phyloP scores from a whole-genome alignment of 2,797 vertebrate species.

The Sebastes hubbsi region DNA sequence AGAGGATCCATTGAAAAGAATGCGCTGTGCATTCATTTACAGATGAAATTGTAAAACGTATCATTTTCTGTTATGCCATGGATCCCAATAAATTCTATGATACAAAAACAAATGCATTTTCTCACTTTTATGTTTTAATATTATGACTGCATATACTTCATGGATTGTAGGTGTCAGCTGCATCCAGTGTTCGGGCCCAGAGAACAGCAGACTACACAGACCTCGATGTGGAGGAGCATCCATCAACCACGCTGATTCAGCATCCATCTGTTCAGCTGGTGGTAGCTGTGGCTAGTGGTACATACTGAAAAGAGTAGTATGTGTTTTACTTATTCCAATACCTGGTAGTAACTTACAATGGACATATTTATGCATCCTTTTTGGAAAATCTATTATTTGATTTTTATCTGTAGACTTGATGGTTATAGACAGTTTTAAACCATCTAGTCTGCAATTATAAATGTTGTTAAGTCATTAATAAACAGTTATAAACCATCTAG shows the following conservation, averaged over 20 bases:
- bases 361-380: not conserved
- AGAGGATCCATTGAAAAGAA: not conserved
- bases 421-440: not conserved
- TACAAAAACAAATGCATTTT: constrained; percentile 5
- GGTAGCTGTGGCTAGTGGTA: not conserved
- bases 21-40: constrained; percentile 18
- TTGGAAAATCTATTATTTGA: not conserved
- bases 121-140: not conserved
- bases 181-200: not conserved
- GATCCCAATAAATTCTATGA: constrained; percentile 66
- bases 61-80: constrained; percentile 42
- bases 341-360: not conserved
- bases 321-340: not conserved
- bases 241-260: not conserved
- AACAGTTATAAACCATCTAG: not conserved
- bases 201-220: not conserved
- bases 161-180: not conserved
- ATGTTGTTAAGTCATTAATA: not conserved
- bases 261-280: not conserved
- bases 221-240: not conserved
- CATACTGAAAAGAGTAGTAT: too few relatives aligned
- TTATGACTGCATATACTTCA: not conserved
- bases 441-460: not conserved
- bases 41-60: constrained; percentile 32
- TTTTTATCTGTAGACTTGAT: too few relatives aligned